Conservation (phyloP, 1,140 invertebrate species). For the Coenobita brevimanus region DNA sequence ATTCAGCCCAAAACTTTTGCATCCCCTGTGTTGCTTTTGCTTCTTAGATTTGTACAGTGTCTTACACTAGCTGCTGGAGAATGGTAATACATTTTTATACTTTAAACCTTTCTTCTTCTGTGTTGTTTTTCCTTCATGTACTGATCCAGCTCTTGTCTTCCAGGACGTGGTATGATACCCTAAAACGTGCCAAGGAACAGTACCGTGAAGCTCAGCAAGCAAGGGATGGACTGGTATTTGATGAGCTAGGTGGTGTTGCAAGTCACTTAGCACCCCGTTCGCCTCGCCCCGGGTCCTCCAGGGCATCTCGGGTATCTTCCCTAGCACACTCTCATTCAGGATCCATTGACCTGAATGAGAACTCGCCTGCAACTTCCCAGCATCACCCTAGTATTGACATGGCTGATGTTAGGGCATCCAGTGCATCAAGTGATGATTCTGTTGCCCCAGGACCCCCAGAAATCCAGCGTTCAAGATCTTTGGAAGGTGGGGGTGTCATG, state of each 20-base stretch:
- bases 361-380: constrained; percentile 57
- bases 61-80: too few species aligned
- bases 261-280: constrained; percentile 56
- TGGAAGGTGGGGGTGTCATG: constrained; percentile 48
- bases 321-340: constrained; percentile 72
- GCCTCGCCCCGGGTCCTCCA: constrained; percentile 70
- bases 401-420: constrained; percentile 65
- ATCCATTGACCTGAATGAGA: constrained; percentile 72
- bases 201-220: constrained; percentile 70
- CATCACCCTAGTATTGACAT: constrained; percentile 67
- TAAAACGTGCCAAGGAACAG: constrained; percentile 67
- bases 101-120: too few species aligned
- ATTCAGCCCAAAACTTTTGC: too few species aligned
- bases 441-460: constrained; percentile 40
- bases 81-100: background rate
- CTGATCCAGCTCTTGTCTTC: constrained; percentile 68
- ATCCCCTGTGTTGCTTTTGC: too few species aligned
- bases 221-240: constrained; percentile 71
- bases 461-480: constrained; percentile 56
- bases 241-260: constrained; percentile 70
- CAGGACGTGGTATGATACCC: constrained; percentile 77
- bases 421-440: constrained; percentile 68
- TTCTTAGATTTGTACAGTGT: too few species aligned
- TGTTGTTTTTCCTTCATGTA: background rate
- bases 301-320: constrained; percentile 72